Conservation (phyloP, 2,888 invertebrate genomes). For the Eupsilia transversa region DNA sequence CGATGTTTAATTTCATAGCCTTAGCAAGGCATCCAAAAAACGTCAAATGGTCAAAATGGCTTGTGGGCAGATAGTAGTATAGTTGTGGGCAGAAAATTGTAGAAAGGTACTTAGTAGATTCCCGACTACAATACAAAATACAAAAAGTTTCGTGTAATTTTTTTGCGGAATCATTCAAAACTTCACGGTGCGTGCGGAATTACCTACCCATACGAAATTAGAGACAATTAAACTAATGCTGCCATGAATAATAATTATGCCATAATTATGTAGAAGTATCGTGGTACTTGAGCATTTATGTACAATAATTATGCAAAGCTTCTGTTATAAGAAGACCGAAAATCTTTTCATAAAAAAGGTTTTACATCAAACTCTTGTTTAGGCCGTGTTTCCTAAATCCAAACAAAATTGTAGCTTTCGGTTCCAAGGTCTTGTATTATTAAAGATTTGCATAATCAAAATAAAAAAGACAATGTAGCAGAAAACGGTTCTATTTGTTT, state of each 20-base stretch:
- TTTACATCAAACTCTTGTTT: conserved; percentile 38
- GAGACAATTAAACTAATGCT: neutral
- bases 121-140: neutral
- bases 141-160: neutral
- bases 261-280: neutral
- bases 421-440: conserved; percentile 52
- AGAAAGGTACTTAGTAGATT: too few species aligned
- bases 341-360: conserved; percentile 41
- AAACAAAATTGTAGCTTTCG: conserved; percentile 47
- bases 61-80: too few species aligned
- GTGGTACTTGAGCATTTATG: neutral
- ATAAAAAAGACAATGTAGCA: conserved; percentile 44
- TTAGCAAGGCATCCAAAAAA: neutral
- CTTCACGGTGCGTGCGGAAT: neutral
- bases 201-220: neutral
- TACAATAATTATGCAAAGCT: conserved; percentile 18
- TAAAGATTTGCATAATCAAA: conserved; percentile 65
- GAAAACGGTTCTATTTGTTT: conserved; percentile 44
- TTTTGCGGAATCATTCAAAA: neutral
- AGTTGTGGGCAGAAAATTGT: too few species aligned
- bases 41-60: neutral
- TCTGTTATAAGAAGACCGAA: conserved; percentile 7
- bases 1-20: neutral
- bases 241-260: neutral
- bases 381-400: conserved; percentile 48